phyloP scores from a whole-genome alignment of 2,797 vertebrate species.

The Sebastes umbrosus region DNA sequence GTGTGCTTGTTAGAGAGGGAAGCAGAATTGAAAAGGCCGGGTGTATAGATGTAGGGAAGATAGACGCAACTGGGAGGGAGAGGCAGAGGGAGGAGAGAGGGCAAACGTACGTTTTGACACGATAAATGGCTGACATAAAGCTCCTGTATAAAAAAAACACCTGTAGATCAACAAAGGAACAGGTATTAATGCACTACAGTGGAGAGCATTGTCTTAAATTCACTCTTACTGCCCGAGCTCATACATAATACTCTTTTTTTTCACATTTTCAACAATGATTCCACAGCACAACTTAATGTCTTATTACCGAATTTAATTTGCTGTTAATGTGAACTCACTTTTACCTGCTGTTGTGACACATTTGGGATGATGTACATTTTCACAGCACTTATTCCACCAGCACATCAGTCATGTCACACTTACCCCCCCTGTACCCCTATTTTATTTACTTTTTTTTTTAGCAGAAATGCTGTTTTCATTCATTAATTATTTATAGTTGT shows the following conservation, averaged over 20 bases:
- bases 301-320: not conserved
- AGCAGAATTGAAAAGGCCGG: slow-evolving; percentile 43
- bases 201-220: not conserved
- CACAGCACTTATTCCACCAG: not conserved
- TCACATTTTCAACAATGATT: not conserved
- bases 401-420: not conserved
- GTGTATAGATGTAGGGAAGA: slow-evolving; percentile 12
- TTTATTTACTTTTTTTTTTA: not conserved
- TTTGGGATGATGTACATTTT: not conserved
- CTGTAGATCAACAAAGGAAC: slow-evolving; percentile 14
- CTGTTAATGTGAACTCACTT: not conserved
- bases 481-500: not conserved
- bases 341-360: not conserved
- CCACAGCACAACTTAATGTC: not conserved
- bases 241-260: not conserved
- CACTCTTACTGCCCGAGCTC: not conserved
- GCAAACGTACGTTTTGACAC: slow-evolving; percentile 33
- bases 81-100: slow-evolving; percentile 19
- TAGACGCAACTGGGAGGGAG: not conserved
- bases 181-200: not conserved
- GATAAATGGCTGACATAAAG: slow-evolving; percentile 31
- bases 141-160: not conserved
- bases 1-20: slow-evolving; percentile 68
- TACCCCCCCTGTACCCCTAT: not conserved
- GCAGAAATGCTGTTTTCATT: not conserved